phyloP scores from a whole-genome alignment of 1,140 invertebrate species.

The Macrotrachela quadricornifera region DNA sequence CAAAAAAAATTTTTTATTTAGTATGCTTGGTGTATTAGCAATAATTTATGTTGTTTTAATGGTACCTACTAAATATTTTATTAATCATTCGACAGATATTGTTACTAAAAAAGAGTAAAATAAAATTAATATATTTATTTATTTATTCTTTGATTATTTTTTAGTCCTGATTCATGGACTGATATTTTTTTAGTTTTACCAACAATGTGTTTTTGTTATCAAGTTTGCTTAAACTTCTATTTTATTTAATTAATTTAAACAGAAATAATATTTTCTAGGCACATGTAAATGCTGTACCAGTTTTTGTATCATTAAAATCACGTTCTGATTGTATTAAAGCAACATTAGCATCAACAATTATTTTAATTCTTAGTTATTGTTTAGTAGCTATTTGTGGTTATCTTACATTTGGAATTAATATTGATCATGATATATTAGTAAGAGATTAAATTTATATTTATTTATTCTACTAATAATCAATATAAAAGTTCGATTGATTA shows the following conservation, averaged over 20 bases:
- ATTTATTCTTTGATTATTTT: too few relatives aligned
- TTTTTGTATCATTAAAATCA: constrained; percentile 43
- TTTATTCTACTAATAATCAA: too few relatives aligned
- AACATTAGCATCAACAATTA: constrained; percentile 35
- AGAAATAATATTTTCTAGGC: constrained; percentile 24
- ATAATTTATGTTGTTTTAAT: constrained; percentile 43
- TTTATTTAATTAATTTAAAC: too few relatives aligned
- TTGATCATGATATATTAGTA: constrained; percentile 41
- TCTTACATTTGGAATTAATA: constrained; percentile 41
- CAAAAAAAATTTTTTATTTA: constrained; percentile 14
- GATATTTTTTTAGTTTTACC: constrained; percentile 45
- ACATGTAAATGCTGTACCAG: constrained; percentile 48
- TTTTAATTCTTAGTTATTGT: constrained; percentile 43
- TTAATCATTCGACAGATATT: constrained; percentile 14
- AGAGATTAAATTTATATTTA: too few relatives aligned
- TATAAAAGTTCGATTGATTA: too few relatives aligned
- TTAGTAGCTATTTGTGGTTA: constrained; percentile 44
- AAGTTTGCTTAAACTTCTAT: constrained; percentile 12
- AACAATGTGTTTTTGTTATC: constrained; percentile 49
- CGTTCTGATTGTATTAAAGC: constrained; percentile 33
- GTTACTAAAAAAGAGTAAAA: constrained; percentile 22
- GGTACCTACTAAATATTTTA: constrained; percentile 39
- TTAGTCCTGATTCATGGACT: constrained; percentile 35
- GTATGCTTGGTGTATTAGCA: constrained; percentile 42
- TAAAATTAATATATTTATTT: background rate